Percentiles rank a stretch among this genome's conserved stretches.
phyloP scores from a whole-genome alignment of 2,888 invertebrate genomes.

The Hedya salicella region DNA sequence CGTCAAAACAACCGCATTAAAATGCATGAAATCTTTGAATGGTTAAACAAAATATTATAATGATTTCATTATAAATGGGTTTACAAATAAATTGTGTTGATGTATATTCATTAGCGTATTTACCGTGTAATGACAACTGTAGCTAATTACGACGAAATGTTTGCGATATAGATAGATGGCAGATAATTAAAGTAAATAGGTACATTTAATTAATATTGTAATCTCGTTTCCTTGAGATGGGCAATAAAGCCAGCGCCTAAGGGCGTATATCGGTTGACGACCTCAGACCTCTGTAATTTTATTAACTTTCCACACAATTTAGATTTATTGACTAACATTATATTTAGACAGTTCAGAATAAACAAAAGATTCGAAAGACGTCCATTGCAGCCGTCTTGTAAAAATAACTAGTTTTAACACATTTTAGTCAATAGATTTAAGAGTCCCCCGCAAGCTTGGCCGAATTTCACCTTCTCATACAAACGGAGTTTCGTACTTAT shows the following conservation, averaged over 20 bases:
- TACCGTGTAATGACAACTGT: conserved; percentile 16
- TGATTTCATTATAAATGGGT: conserved; percentile 32
- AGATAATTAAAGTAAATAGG: conserved; percentile 30
- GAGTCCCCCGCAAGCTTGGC: too few relatives aligned
- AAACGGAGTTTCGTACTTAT: too few relatives aligned
- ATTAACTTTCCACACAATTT: conserved; percentile 12
- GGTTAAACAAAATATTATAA: conserved; percentile 17
- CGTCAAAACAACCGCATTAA: conserved; percentile 21
- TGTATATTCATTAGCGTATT: conserved; percentile 23
- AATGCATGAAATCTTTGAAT: conserved; percentile 1
- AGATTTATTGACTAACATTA: too few relatives aligned
- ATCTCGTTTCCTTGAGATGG: conserved; percentile 33
- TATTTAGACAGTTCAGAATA: too few relatives aligned
- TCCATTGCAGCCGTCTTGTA: too few relatives aligned
- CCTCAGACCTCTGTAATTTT: conserved; percentile 19
- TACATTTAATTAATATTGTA: conserved; percentile 36
- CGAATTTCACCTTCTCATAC: too few relatives aligned
- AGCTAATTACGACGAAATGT: conserved; percentile 38
- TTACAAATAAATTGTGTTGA: conserved; percentile 20
- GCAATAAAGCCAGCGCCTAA: conserved; percentile 15
- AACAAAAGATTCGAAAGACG: too few relatives aligned
- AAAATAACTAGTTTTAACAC: too few relatives aligned
- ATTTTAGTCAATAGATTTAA: too few relatives aligned
- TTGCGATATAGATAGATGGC: conserved; percentile 32
- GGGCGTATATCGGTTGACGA: conserved; percentile 32